Percentiles rank a stretch among this genome's conserved stretches.
These are phyloP conservation scores for Patagioenas fasciata DNA, from an alignment of 2,113 vertebrate species.

Conservation along the genomic window DNA sequence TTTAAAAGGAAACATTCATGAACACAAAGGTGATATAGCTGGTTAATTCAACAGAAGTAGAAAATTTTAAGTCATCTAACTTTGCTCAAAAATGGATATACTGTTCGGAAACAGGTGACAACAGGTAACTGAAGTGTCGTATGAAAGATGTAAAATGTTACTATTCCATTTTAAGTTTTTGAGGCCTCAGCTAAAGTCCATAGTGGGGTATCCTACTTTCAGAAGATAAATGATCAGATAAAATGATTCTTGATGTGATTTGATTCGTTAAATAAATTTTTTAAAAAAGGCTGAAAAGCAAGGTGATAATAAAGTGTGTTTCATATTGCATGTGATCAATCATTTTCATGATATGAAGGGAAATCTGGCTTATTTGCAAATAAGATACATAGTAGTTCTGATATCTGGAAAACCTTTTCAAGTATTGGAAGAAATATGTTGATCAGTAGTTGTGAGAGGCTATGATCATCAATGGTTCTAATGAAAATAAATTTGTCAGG, in stretches of 20 bases:
- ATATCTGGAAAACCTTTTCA: background rate
- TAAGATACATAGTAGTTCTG: background rate
- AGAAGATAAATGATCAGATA: background rate
- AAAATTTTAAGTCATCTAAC: background rate
- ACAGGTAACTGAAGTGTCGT: background rate
- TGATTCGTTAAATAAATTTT: background rate
- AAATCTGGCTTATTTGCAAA: background rate
- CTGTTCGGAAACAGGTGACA: background rate
- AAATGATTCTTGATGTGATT: background rate
- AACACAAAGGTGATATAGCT: background rate
- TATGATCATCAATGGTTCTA: background rate
- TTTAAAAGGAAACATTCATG: background rate
- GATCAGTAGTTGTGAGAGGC: background rate
- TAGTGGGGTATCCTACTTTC: background rate
- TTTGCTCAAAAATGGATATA: background rate
- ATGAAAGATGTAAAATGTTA: background rate
- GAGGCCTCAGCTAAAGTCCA: background rate
- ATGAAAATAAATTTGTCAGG: background rate
- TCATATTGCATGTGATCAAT: background rate
- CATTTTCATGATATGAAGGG: background rate
- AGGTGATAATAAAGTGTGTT: background rate
- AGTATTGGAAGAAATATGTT: background rate
- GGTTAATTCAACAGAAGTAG: background rate
- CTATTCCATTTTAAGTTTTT: background rate
- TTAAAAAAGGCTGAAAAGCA: background rate